Percentiles rank a stretch among this genome's conserved stretches.
Conservation (phyloP, 2,797 vertebrate species). For the Microcaecilia unicolor region DNA sequence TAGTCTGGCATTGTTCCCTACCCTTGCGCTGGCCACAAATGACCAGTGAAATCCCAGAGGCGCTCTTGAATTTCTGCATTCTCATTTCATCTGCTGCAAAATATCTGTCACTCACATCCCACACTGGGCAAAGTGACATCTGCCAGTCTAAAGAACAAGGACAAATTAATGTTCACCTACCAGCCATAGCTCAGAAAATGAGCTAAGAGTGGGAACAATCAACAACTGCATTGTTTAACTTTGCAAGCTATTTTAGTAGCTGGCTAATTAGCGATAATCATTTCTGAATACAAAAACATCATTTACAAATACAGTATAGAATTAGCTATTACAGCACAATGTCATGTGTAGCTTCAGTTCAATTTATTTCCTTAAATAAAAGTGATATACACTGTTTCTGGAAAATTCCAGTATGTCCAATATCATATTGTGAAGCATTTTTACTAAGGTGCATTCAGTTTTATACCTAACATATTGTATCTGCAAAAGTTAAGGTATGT, state of each 20-base stretch:
- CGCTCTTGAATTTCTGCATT: conserved; percentile 87
- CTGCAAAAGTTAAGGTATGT: too few species aligned
- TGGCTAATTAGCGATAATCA: too few species aligned
- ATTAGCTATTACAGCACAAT: too few species aligned
- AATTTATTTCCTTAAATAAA: too few species aligned
- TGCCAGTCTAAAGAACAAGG: conserved; percentile 94
- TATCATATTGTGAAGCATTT: too few species aligned
- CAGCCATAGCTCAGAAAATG: conserved; percentile 40
- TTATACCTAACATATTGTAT: too few species aligned
- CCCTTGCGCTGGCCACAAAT: conserved; percentile 85
- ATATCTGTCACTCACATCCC: conserved; percentile 74
- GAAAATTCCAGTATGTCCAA: too few species aligned
- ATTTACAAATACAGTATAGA: too few species aligned
- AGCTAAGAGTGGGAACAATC: conserved; percentile 25
- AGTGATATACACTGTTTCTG: too few species aligned
- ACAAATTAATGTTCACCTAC: conserved; percentile 61
- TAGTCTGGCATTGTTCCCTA: conserved; percentile 62
- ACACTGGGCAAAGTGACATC: conserved; percentile 84
- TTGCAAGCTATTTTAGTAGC: conserved; percentile 33
- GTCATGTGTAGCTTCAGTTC: too few species aligned
- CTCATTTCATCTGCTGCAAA: conserved; percentile 82
- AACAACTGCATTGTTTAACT: conserved; percentile 45
- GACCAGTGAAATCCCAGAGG: conserved; percentile 91
- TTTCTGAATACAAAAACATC: too few species aligned
- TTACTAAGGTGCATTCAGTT: too few species aligned